Evolutionary conservation across 2,888 invertebrate species (phyloP), one percentile per base, ranked within the genome.

Genomic region (Ecdyonurus torrentis): DNA sequence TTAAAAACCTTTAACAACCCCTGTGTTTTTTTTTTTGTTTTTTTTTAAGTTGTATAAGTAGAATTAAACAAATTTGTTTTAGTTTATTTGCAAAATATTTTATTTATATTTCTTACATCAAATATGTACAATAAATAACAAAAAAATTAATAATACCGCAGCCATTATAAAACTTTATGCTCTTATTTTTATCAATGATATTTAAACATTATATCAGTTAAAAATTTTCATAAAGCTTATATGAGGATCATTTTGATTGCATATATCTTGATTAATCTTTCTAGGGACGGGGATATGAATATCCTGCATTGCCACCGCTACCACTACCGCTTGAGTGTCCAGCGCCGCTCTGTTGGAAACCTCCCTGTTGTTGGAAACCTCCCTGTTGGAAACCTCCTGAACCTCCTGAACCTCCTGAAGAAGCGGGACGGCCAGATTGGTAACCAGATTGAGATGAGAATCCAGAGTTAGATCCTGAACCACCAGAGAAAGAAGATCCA

Each of bases 201-300:
- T n/a, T n/a, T n/a, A n/a, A n/a, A n/a, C n/a, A n/a, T n/a, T n/a
- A n/a, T n/a, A n/a, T n/a, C n/a, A n/a, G n/a, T n/a, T n/a, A n/a
- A n/a, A n/a, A n/a, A n/a, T n/a, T n/a, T n/a, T n/a, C n/a, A n/a
- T n/a, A n/a, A n/a, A n/a, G n/a, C n/a, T n/a, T n/a, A n/a, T n/a
- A n/a, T n/a, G n/a, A n/a, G n/a, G n/a, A n/a, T n/a, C n/a, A n/a
- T n/a, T n/a, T n/a, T n/a, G n/a, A n/a, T n/a, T n/a, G n/a, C n/a
- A n/a, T n/a, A n/a, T n/a, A n/a, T n/a, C n/a, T n/a, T n/a, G n/a
- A n/a, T n/a, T n/a, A n/a, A n/a, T n/a, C n/a, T n/a, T n/a, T n/a
- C 58, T 58, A 50, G n/a, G 62, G 62, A 25, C n/a, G n/a, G 23
- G 62, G 62, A 58, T 62, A 62, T 23, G 58, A 62, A 23, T 62